A percentile compares a stretch with the other conserved stretches of the same genome.
phyloP scores from a whole-genome alignment of 2,888 invertebrate genomes.

The Lysandra bellargus region DNA sequence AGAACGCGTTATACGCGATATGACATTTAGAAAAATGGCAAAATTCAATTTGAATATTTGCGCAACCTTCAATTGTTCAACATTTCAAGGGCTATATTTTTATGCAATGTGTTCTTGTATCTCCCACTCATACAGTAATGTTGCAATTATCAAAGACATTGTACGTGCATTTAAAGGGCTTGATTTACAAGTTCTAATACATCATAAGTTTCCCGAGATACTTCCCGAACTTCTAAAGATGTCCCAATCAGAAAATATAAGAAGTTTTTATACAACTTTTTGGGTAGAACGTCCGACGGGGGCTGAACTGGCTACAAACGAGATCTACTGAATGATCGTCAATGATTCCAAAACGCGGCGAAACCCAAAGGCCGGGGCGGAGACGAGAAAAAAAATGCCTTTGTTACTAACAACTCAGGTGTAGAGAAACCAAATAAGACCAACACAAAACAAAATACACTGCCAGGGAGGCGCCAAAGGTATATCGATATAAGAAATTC shows the following conservation, averaged over 20 bases:
- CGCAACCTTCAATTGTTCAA: conserved; percentile 61
- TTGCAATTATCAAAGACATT: not conserved
- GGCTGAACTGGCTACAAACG: conserved; percentile 7
- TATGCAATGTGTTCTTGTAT: conserved; percentile 41
- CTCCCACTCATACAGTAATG: conserved; percentile 15
- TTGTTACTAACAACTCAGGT: conserved; percentile 78
- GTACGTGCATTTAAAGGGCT: not conserved
- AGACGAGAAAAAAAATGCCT: conserved; percentile 70
- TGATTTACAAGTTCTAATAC: not conserved
- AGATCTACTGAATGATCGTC: conserved; percentile 62
- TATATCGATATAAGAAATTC: conserved; percentile 55
- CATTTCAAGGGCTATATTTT: conserved; percentile 58
- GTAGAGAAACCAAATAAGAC: conserved; percentile 67
- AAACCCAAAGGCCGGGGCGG: conserved; percentile 65
- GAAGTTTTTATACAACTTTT: conserved; percentile 13
- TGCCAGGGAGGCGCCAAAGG: conserved; percentile 56
- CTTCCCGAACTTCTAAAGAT: not conserved
- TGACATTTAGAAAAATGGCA: conserved; percentile 48
- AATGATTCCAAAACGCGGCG: conserved; percentile 67
- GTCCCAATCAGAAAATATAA: conserved; percentile 5
- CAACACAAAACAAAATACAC: conserved; percentile 56
- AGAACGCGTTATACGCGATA: conserved; percentile 26
- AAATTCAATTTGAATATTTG: conserved; percentile 71
- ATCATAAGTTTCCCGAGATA: not conserved
- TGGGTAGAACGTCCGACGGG: not conserved